A percentile compares a stretch with the other conserved stretches of the same genome.
phyloP scores from a whole-genome alignment of 2,113 vertebrate genomes.

The Micronisus gabar region DNA sequence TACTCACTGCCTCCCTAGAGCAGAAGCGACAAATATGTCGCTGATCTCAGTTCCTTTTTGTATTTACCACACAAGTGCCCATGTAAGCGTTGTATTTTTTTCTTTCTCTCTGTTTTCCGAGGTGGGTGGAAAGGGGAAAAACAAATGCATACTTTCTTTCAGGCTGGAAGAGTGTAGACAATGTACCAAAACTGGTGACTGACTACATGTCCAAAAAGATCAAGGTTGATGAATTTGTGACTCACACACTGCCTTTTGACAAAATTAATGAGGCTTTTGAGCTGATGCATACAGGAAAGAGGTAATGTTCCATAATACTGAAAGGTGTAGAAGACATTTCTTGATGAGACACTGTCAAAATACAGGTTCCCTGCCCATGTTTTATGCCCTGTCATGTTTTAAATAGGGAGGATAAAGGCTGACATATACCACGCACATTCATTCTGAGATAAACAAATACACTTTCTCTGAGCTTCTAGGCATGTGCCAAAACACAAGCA shows the following conservation, averaged over 20 bases:
- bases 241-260: conserved; percentile 73
- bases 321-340: neutral
- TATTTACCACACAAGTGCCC: neutral
- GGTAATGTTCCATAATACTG: conserved; percentile 49
- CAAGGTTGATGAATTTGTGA: conserved; percentile 83
- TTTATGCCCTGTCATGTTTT: neutral
- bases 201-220: conserved; percentile 84
- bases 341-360: neutral
- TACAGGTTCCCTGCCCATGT: neutral
- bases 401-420: neutral
- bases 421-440: neutral
- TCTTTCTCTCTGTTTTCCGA: neutral
- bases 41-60: neutral
- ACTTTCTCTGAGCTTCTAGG: neutral
- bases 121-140: neutral
- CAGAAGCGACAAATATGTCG: neutral
- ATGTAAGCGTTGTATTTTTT: neutral
- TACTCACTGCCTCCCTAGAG: neutral
- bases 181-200: conserved; percentile 75
- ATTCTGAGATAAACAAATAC: neutral
- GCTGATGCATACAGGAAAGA: conserved; percentile 76
- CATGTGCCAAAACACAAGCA: neutral
- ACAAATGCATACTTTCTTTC: neutral
- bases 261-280: conserved; percentile 81
- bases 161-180: conserved; percentile 83